Percentiles rank a stretch among this genome's conserved stretches.
Evolutionary conservation across 1,140 invertebrate genomes (phyloP).

Genomic region (Megalopta genalis): DNA sequence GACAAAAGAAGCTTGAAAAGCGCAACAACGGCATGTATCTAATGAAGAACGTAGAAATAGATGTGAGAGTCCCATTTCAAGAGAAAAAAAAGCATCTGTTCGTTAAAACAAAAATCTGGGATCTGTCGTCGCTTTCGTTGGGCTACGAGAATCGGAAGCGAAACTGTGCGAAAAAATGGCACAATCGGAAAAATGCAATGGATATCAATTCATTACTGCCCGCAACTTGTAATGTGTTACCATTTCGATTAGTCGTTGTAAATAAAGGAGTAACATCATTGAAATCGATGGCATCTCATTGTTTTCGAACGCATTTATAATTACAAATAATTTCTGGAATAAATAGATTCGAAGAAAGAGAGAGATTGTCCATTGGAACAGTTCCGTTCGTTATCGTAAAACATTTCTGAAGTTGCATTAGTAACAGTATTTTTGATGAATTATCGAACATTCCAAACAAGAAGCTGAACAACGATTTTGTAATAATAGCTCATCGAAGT

Average conservation of each 20-base stretch:
- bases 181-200: background rate
- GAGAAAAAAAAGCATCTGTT: conserved; percentile 2
- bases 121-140: background rate
- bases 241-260: background rate
- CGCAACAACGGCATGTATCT: conserved; percentile 9
- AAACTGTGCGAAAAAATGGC: background rate
- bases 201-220: background rate
- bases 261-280: too few species aligned
- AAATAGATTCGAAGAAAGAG: background rate
- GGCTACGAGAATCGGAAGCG: background rate
- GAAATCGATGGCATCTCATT: too few species aligned
- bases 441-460: background rate
- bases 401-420: background rate
- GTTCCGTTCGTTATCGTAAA: background rate
- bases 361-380: background rate
- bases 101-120: background rate
- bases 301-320: too few species aligned
- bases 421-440: background rate
- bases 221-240: background rate
- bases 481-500: too few species aligned
- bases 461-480: background rate
- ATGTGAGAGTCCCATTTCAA: conserved; percentile 20
- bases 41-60: conserved; percentile 4
- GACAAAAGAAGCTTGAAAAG: conserved; percentile 29
- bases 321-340: background rate